Percentiles rank a stretch among this genome's conserved stretches.
Conservation (phyloP, 2,888 invertebrate genomes). For the Desoria tigrina region DNA sequence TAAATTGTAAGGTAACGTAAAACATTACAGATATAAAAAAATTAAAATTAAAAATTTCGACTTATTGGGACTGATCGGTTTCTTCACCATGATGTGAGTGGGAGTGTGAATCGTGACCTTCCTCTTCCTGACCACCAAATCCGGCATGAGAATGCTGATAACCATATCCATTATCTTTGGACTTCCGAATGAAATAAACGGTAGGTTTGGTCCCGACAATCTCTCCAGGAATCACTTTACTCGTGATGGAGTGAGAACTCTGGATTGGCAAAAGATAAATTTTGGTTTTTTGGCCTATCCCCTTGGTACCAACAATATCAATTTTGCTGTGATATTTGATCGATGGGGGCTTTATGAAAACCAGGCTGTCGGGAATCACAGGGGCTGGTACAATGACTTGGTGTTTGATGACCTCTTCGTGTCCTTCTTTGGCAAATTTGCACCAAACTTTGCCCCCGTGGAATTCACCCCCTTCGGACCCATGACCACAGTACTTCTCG, state of each 20-base stretch:
- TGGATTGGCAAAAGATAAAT: conserved; percentile 35
- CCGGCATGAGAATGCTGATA: too few relatives aligned
- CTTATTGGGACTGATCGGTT: too few relatives aligned
- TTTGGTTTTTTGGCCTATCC: conserved; percentile 31
- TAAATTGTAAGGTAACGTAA: too few relatives aligned
- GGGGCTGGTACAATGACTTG: conserved; percentile 25
- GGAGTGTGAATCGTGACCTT: too few relatives aligned
- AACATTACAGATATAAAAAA: too few relatives aligned
- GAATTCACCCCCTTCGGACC: conserved; percentile 24
- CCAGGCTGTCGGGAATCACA: conserved; percentile 24
- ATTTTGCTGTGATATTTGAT: conserved; percentile 8
- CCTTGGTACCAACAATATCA: neutral
- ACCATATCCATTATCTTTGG: conserved; percentile 7
- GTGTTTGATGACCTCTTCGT: conserved; percentile 28
- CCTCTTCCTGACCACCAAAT: too few relatives aligned
- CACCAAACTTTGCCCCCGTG: conserved; percentile 32
- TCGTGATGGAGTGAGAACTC: conserved; percentile 27
- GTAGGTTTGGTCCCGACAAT: conserved; percentile 8
- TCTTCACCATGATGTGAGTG: too few relatives aligned
- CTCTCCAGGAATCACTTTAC: conserved; percentile 25
- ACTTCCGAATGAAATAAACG: conserved; percentile 33
- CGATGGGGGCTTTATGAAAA: conserved; percentile 24
- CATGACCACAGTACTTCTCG: conserved; percentile 17
- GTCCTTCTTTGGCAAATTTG: conserved; percentile 22
- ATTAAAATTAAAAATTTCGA: too few relatives aligned